Evolutionary conservation across 2,797 vertebrate genomes (phyloP).

Genomic region (Acipenser ruthenus): DNA sequence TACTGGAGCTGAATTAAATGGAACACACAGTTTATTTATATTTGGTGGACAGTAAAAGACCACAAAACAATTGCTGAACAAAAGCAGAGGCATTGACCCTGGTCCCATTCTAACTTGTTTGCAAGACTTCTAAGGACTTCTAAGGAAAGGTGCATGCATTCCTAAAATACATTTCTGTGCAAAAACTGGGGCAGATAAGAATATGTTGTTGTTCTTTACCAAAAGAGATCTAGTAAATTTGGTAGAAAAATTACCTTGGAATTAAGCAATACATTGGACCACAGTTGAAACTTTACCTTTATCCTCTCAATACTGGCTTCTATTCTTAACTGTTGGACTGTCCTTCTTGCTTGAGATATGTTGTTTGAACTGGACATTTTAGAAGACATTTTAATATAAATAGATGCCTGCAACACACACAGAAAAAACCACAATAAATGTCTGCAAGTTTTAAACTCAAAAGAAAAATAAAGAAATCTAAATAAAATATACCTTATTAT

Average conservation of each 20-base stretch:
- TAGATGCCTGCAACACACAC: conserved; percentile 28
- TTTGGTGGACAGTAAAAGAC: too few species aligned
- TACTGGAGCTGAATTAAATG: too few species aligned
- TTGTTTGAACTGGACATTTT: conserved; percentile 80
- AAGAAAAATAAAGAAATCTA: too few species aligned
- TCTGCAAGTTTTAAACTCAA: background rate
- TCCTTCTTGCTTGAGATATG: conserved; percentile 69
- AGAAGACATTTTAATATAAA: conserved; percentile 71
- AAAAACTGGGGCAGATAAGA: background rate
- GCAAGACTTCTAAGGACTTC: background rate
- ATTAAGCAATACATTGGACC: background rate
- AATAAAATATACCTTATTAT: conserved; percentile 10
- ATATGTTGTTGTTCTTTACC: background rate
- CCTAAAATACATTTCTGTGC: background rate
- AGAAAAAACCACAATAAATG: background rate
- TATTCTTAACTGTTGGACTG: conserved; percentile 80
- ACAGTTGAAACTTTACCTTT: conserved; percentile 64
- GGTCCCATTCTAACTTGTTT: too few species aligned
- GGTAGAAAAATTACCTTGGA: background rate
- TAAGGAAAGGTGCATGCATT: background rate
- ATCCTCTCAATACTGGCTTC: conserved; percentile 89
- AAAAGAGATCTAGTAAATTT: background rate
- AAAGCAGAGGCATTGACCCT: too few species aligned
- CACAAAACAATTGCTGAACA: too few species aligned
- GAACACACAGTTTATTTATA: too few species aligned